phyloP scores from a whole-genome alignment of 2,113 vertebrate species.

The Malurus melanocephalus region DNA sequence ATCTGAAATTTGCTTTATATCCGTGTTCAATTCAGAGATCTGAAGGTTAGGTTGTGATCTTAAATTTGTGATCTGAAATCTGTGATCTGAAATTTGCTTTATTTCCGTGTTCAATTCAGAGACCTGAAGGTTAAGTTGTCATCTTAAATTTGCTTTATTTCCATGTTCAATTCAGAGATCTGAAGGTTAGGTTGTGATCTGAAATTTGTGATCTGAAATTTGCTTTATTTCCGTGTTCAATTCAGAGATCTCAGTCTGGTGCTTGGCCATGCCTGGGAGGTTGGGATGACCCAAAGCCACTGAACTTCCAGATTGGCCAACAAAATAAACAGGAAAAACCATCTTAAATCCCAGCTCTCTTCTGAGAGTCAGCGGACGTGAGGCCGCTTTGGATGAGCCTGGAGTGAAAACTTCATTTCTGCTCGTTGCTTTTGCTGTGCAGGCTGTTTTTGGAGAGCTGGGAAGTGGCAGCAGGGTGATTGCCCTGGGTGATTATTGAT shows the following conservation, averaged over 20 bases:
- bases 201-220: neutral
- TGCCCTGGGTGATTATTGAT: neutral
- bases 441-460: neutral
- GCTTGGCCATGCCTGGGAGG: neutral
- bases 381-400: neutral
- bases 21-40: too few relatives aligned
- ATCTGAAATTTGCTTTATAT: too few relatives aligned
- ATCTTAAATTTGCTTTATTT: too few relatives aligned
- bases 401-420: neutral
- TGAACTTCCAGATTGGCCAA: neutral
- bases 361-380: accelerated
- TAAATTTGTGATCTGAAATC: too few relatives aligned
- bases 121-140: too few relatives aligned
- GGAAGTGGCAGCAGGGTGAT: neutral
- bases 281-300: neutral
- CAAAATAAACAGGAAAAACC: neutral
- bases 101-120: too few relatives aligned
- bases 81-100: too few relatives aligned
- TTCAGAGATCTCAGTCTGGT: neutral
- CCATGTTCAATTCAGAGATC: too few relatives aligned
- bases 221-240: neutral
- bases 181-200: too few relatives aligned
- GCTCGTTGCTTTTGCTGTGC: neutral
- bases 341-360: neutral
- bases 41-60: too few relatives aligned